Evolutionary conservation across 2,888 invertebrate species (phyloP).

Genomic region (Poecilus cupreus): DNA sequence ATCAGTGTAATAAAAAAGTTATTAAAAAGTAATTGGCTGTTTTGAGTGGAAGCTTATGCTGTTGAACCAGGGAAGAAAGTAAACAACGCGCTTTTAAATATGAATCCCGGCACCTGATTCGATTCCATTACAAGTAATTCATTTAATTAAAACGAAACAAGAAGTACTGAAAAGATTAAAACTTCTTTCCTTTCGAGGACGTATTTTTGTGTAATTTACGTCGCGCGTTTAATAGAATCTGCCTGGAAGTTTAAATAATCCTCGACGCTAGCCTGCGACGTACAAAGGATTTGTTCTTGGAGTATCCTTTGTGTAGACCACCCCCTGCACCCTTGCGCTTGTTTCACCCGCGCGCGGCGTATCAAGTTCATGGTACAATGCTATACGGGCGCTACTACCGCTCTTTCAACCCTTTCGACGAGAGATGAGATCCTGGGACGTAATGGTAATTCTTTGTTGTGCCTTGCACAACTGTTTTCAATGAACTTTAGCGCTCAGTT

Average conservation of each 20-base stretch:
- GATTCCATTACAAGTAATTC: conserved; percentile 17
- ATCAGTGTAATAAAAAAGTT: no score
- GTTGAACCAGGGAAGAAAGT: no score
- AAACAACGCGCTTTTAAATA: no score
- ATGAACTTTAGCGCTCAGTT: no score
- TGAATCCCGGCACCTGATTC: neutral
- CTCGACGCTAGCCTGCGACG: conserved; percentile 15
- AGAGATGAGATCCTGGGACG: neutral
- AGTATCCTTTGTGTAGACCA: conserved; percentile 19
- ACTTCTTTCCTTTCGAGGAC: neutral
- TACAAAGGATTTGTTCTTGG: conserved; percentile 43
- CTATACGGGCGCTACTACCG: neutral
- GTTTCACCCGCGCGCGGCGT: neutral
- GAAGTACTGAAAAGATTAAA: conserved; percentile 31
- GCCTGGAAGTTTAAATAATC: conserved; percentile 41
- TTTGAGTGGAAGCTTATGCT: no score
- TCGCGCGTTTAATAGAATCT: conserved; percentile 18
- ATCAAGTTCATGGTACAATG: neutral
- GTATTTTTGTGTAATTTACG: conserved; percentile 37
- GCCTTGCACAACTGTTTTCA: neutral
- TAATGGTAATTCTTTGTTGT: neutral
- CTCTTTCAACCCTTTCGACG: neutral
- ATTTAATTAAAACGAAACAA: conserved; percentile 40
- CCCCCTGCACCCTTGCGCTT: neutral
- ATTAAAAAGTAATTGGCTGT: no score